phyloP scores from a whole-genome alignment of 2,888 invertebrate species.

The Temnothorax ravouxi region DNA sequence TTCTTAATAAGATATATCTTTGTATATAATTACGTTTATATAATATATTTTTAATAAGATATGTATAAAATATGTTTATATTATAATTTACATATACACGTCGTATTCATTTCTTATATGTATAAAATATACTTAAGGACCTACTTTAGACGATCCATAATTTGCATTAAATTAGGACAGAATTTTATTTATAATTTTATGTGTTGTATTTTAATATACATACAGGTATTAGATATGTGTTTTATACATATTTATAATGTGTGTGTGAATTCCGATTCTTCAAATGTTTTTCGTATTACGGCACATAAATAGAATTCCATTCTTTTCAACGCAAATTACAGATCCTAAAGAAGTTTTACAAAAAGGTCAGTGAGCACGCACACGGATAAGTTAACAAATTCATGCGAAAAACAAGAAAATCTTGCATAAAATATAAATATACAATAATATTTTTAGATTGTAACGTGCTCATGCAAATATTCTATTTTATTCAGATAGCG shows the following conservation, averaged over 20 bases:
- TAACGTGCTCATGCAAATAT: background rate
- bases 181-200: background rate
- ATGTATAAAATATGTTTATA: too few relatives aligned
- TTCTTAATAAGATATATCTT: too few relatives aligned
- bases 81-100: too few relatives aligned
- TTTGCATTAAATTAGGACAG: background rate
- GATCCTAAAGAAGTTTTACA: background rate
- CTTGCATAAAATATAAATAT: background rate
- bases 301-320: conserved; percentile 5
- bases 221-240: background rate
- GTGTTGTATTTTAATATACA: background rate
- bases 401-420: background rate
- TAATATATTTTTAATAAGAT: too few relatives aligned
- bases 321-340: background rate
- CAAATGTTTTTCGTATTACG: background rate
- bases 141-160: background rate
- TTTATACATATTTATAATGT: conserved; percentile 12
- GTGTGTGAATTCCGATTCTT: background rate
- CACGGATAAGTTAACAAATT: background rate
- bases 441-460: background rate
- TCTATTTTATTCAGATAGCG: background rate
- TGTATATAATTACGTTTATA: too few relatives aligned
- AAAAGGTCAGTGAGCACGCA: background rate
- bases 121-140: background rate
- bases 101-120: background rate